phyloP scores from a whole-genome alignment of 2,797 vertebrate genomes.

The Simalia tracyae region DNA sequence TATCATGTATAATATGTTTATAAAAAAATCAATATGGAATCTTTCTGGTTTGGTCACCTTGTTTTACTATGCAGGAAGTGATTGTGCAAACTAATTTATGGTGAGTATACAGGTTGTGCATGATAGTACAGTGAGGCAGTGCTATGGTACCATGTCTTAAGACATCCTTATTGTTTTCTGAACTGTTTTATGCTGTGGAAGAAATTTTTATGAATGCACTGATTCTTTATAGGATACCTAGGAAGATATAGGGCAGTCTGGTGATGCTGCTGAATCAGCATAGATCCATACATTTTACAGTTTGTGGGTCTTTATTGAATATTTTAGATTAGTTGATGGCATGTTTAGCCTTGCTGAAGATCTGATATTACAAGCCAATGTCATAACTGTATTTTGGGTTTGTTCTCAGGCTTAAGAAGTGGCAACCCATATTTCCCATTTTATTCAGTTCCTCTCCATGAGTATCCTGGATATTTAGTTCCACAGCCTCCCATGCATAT shows the following conservation, averaged over 20 bases:
- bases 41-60: background rate
- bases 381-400: background rate
- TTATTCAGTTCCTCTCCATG: slow-evolving; percentile 61
- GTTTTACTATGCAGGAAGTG: no score
- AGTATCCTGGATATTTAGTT: slow-evolving; percentile 65
- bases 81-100: background rate
- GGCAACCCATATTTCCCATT: slow-evolving; percentile 62
- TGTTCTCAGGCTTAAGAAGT: slow-evolving; percentile 59
- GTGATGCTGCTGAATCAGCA: background rate
- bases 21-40: background rate
- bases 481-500: slow-evolving; percentile 62
- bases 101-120: background rate
- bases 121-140: background rate
- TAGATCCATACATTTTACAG: background rate
- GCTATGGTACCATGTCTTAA: background rate
- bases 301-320: background rate
- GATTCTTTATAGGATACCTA: background rate
- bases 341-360: background rate
- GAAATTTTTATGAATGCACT: background rate
- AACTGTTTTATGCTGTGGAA: background rate
- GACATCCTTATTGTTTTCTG: background rate
- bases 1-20: no score
- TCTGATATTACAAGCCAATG: background rate
- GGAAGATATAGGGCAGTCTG: background rate
- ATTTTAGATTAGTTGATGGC: background rate